Conservation (phyloP, 2,113 vertebrate genomes). For the Microtus richardsoni region DNA sequence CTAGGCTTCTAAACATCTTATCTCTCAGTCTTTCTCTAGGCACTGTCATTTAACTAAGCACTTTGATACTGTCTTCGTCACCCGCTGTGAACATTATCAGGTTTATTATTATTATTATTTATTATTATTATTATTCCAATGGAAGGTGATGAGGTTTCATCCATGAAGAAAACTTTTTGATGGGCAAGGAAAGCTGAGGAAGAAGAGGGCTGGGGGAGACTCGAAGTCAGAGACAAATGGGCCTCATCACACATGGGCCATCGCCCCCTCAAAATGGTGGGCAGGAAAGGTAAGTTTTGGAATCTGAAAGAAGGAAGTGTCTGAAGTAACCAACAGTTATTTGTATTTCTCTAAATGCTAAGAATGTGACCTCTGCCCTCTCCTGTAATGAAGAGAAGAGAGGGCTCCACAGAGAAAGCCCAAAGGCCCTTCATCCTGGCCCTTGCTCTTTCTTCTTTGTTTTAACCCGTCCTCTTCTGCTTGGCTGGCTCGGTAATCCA, state of each 20-base stretch:
- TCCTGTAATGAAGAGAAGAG: slow-evolving; percentile 44
- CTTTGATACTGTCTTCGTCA: not conserved
- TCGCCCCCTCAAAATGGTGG: not conserved
- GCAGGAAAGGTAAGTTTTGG: slow-evolving; percentile 22
- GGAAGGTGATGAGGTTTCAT: not conserved
- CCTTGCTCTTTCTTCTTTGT: slow-evolving; percentile 58
- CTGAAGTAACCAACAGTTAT: slow-evolving; percentile 27
- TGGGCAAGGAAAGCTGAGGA: not conserved
- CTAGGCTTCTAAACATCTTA: not conserved
- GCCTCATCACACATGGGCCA: not conserved
- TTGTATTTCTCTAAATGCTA: slow-evolving; percentile 26
- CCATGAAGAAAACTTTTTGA: not conserved
- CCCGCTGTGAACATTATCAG: not conserved
- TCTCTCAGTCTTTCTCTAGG: not conserved
- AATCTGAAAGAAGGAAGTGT: slow-evolving; percentile 9
- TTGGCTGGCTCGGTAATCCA: slow-evolving; percentile 67
- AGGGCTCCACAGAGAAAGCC: not conserved
- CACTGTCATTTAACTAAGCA: not conserved
- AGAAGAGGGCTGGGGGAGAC: too few species aligned
- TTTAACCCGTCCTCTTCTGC: slow-evolving; percentile 55
- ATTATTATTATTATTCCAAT: not conserved
- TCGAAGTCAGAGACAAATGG: not conserved
- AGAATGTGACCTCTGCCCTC: slow-evolving; percentile 77
- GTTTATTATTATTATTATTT: too few species aligned
- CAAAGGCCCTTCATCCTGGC: slow-evolving; percentile 7